These are phyloP conservation scores for Danio tinwini DNA, from an alignment of 2,797 vertebrate genomes.

Conservation along the genomic window DNA sequence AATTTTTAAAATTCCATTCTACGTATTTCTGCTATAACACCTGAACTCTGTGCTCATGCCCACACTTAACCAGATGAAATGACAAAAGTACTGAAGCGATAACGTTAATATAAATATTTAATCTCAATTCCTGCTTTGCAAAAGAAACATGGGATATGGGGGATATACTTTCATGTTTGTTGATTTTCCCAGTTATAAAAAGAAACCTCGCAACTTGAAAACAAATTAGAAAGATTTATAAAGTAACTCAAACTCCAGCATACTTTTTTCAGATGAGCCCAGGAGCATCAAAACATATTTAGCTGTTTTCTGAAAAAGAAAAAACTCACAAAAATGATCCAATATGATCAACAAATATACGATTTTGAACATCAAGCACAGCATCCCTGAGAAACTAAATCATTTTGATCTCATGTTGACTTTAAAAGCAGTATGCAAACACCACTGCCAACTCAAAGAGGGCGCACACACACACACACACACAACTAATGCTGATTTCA, in stretches of 20 bases:
- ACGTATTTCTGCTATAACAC: not conserved
- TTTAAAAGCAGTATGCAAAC: not conserved
- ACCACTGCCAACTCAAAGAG: not conserved
- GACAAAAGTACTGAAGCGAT: not conserved
- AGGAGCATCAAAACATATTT: not conserved
- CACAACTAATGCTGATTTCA: not conserved
- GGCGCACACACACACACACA: not conserved
- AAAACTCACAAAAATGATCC: too few relatives aligned
- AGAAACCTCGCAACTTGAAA: too few relatives aligned
- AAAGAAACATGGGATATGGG: not conserved
- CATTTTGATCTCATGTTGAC: not conserved
- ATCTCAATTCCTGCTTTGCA: not conserved
- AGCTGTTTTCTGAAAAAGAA: not conserved
- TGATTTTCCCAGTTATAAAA: too few relatives aligned
- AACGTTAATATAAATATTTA: not conserved
- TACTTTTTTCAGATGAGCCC: not conserved
- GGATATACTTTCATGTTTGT: not conserved
- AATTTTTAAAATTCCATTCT: too few relatives aligned
- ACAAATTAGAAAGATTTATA: not conserved
- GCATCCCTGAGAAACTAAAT: not conserved
- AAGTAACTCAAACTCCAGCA: not conserved
- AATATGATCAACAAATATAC: not conserved
- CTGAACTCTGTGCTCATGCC: not conserved
- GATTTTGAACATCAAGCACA: not conserved
- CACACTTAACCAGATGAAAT: not conserved